Evolutionary conservation across 2,113 vertebrate species (phyloP), one percentile per base, ranked within the genome.

Genomic region (Noctilio leporinus): DNA sequence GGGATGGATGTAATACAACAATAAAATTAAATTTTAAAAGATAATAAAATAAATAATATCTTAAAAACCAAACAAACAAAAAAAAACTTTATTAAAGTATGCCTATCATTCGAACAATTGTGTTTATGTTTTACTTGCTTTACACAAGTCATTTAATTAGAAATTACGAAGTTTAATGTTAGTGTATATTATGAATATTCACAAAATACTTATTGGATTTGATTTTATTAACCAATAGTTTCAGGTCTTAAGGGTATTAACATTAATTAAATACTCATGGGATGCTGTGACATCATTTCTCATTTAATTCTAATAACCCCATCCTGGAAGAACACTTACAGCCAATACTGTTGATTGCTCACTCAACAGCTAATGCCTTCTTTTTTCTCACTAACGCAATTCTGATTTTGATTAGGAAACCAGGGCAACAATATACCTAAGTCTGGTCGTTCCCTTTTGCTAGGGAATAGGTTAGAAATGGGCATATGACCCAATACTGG

Each of bases 121-220:
- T 81, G 59, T 12, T 43, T 80, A 76, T 85, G 33, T 84, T 87
- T 92, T 73, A 80, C 28, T 93, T 75, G 67, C 20, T 30, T 59
- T 84, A 53, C 59, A 38, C 20, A 91, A 88, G 70, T 69, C n/a
- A 72, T 62, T 95, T 88, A 85, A 73, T 11, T 77, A 72, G 24
- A 85, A 87, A 65, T 77, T 45, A 81, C 30, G 80, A 76, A 76
- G 92, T 95, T 96, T 92, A 94, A 84, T 64, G 22, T 81, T 76
- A 43, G 51, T 38, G 1, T 76, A 75, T 22, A 83, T 10, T 64
- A 1, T 49, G 89, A 69, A 83, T 62, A 84, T 22, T 64, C 38
- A 93, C 86, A 72, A 84, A 75, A 70, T 35, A 81, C 12, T 72
- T 81, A 47, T 0, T 92, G 45, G 76, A 64, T 70, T 93, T 62